Conservation (phyloP, 2,113 vertebrate species). For the Alectura lathami region DNA sequence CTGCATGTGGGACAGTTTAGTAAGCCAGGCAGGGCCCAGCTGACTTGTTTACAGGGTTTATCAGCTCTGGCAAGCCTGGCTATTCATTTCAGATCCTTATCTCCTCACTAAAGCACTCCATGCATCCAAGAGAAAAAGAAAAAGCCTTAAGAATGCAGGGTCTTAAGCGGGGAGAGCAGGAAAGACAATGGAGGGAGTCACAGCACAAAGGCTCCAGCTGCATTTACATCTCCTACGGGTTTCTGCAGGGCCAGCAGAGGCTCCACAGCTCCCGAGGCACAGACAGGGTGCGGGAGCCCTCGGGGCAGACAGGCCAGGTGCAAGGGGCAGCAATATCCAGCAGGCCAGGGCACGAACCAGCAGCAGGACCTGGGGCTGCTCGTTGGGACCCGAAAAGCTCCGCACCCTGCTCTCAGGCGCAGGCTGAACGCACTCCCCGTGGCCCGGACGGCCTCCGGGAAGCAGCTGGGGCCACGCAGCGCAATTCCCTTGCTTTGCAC, state of each 20-base stretch:
- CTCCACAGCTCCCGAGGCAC: accelerated
- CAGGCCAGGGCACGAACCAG: accelerated
- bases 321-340: background rate
- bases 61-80: background rate
- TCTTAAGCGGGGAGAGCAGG: background rate
- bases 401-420: background rate
- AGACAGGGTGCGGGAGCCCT: background rate
- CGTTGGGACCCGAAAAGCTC: background rate
- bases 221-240: accelerated
- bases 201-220: accelerated
- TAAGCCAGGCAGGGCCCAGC: background rate
- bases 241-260: background rate
- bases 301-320: background rate
- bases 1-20: background rate
- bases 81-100: background rate
- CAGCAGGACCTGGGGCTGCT: background rate
- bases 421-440: no score
- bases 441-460: no score
- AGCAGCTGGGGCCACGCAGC: no score
- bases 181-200: accelerated
- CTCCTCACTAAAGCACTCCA: background rate
- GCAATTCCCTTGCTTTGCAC: no score
- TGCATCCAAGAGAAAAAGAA: background rate
- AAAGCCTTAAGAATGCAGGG: accelerated
- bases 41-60: background rate